Evolutionary conservation across 2,113 vertebrate genomes (phyloP), one percentile per base, ranked within the genome.

Genomic region (Sylvietta virens): DNA sequence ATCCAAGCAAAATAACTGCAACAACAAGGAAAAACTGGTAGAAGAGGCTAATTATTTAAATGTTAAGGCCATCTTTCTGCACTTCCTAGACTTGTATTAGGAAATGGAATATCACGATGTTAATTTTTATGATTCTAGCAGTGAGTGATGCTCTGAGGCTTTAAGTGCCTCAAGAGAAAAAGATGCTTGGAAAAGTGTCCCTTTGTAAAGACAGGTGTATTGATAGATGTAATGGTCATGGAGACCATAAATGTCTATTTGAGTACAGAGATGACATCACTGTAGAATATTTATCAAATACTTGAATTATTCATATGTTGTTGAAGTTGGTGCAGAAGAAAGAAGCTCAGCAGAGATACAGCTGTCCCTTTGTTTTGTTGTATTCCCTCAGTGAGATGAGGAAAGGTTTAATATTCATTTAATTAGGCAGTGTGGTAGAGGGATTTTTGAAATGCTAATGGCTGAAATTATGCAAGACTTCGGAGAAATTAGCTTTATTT

Each of bases 341-440:
- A 40, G 71, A 77, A 92, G 64, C 94, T 93, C 69, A 88, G 88
- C 90, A 95, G 72, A 88, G 93, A 88, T 92, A 88, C 95, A 95
- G 94, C 92, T 97, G 96, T 95, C 85, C 92, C 86, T 96, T 96
- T 96, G 94, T 96, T 95, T 95, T 78, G 57, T 50, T 96, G 73
- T 92, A 3, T 71, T 96, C 80, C 92, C 88, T 92, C 69, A 69
- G 82, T 93, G 88, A 67, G 82, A 93, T 79, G 90, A 88, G 94
- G 92, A 96, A 96, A 94, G 76, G 88, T 93, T 96, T 96, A 93
- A 95, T 96, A 95, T 96, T 96, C 93, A 90, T 97, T 95, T 96
- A 93, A 96, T 94, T 96, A 96, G 82, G 48, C 88, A 74, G 62
- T 22, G 66, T 78, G 62, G 56, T 92, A 86, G 81, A 92, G 65